Base-by-base conservation (phyloP, 2,888 invertebrate species). In the Papilio elwesi region DNA sequence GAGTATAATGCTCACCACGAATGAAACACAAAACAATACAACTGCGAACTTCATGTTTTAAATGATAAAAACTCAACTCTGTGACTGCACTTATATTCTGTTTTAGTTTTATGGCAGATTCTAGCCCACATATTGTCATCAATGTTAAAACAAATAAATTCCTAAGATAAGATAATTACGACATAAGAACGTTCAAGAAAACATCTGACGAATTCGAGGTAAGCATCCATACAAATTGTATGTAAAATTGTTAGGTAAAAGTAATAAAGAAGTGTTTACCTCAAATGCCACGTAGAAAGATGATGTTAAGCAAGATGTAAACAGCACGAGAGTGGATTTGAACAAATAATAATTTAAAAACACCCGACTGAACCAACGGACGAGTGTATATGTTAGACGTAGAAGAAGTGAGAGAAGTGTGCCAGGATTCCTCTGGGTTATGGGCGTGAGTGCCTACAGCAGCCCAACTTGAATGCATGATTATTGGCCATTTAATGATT, bases 61-160 rank as follows among this genome's bases (percentile, higher is more conserved):
- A 59, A n/a, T 48, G 11, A 36, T 51, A 26, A 38, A 47, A n/a
- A 47, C 11, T 52, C 26, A 52, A 13, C 0, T 15, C 10, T 57
- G 26, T 15, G 43, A 10, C 2, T 62, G 15, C 5, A 15, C 26
- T 62, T 62, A 62, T 62, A 62, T 65, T 51, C 36, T 13, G 51
- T 75, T 82, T 82, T 83, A 85, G 84, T 87, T 90, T 87, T 91
- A 90, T 90, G 90, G 80, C 71, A 78, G 75, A 78, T 76, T 81
- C 76, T 77, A 77, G 73, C 26, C 78, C 74, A 79, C 83, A 82
- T 78, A 77, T 77, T 79, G 78, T 77, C 76, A 82, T 82, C 51
- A 76, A 53, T 62, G 43, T 43, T 43, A 68, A 66, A 74, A 73
- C 73, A 79, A 76, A 77, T 66, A 74, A 70, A 64, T 74, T 74